Evolutionary conservation across 1,140 invertebrate species (phyloP), one percentile per base, ranked within the genome.

Genomic region (Drosophila nigrodunni): DNA sequence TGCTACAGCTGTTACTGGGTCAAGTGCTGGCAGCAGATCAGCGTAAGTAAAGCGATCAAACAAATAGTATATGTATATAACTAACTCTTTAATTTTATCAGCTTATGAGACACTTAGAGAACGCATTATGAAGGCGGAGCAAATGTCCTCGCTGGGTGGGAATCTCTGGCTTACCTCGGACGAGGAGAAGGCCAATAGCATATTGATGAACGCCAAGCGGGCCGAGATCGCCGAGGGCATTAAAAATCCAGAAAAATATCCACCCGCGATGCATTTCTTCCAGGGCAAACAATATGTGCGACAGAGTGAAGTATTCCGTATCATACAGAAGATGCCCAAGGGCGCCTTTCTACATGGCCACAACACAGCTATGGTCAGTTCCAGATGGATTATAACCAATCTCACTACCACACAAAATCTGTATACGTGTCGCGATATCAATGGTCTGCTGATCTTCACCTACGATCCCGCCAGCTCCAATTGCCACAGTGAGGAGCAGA

Each of bases 291-390:
- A 93, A 1, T 78, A 94, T 9, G 96, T 97, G 41, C 93, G 95
- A 2, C 81, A 94, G 5, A 96, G 96, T 0, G 92, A 94, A 71
- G 95, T 97, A 0, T 97, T 95, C 76, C 91, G 94, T 59, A 94
- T 97, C 4, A 95, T 97, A 34, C 93, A 94, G 74, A 93, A 93
- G 44, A 94, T 96, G 93, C 95, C 96, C 0, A 96, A 96, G 93
- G 96, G 96, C 10, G 95, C 94, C 1, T 95, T 95, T 1, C 92
- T 97, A 0, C 97, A 97, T 80, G 93, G 94, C 0, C 96, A 97
- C 81, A 95, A 97, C 65, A 94, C 94, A 3, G 94, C 95, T 0
- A 93, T 96, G 18, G 94, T 94, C 2, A 95, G 95, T 3, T 91
- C 94, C 0, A 94, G 96, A 49, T 97, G 95, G 92, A 69, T 97